phyloP scores from a whole-genome alignment of 2,113 vertebrate species.

The Pyrgilauda ruficollis region DNA sequence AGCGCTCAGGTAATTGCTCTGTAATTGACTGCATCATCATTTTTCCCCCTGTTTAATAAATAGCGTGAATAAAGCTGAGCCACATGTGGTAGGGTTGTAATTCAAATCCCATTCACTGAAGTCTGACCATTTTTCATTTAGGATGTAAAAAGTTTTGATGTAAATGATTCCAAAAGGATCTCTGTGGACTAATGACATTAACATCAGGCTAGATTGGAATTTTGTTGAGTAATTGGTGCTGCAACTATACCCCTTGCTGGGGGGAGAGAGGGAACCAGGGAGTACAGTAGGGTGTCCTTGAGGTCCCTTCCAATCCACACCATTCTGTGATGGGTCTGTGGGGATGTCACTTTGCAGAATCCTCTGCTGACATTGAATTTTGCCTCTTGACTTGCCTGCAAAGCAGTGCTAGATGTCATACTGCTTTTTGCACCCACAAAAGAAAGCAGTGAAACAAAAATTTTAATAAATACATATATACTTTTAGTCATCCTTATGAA shows the following conservation, averaged over 20 bases:
- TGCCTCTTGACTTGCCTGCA: not conserved
- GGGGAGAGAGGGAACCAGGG: not conserved
- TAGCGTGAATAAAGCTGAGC: constrained; percentile 67
- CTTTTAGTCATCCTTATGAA: not conserved
- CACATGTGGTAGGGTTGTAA: constrained; percentile 60
- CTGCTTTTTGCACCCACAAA: not conserved
- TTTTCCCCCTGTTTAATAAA: constrained; percentile 79
- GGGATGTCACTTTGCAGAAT: not conserved
- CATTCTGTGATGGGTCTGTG: not conserved
- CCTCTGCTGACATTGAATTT: not conserved
- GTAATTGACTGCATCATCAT: constrained; percentile 78
- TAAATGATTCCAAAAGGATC: constrained; percentile 69
- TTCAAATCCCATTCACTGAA: constrained; percentile 42
- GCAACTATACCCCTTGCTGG: not conserved
- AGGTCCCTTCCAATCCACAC: not conserved
- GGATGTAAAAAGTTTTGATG: constrained; percentile 57
- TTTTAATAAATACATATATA: not conserved
- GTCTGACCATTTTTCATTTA: constrained; percentile 57
- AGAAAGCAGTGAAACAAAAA: not conserved
- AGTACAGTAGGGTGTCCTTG: not conserved
- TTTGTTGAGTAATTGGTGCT: constrained; percentile 75
- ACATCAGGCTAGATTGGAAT: constrained; percentile 78
- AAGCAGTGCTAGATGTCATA: not conserved
- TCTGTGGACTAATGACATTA: constrained; percentile 81
- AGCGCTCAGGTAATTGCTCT: constrained; percentile 76